Percentiles rank a stretch among this genome's conserved stretches.
Evolutionary conservation across 1,140 invertebrate genomes (phyloP).

Genomic region (Diuraphis noxia): DNA sequence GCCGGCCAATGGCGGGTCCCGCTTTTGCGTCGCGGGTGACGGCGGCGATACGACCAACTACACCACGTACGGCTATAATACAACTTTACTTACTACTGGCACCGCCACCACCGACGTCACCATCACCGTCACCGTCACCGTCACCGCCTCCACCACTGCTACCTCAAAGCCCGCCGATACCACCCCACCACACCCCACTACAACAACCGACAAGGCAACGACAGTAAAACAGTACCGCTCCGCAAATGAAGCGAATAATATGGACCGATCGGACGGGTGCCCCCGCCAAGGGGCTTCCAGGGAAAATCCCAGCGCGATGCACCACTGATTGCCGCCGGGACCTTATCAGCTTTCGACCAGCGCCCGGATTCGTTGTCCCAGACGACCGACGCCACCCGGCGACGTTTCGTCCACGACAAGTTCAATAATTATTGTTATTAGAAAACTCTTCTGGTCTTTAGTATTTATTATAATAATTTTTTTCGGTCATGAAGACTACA

Average conservation of each 20-base stretch:
- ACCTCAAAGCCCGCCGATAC: background rate
- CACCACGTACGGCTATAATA: conserved; percentile 7
- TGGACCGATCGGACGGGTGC: conserved; percentile 17
- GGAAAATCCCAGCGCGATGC: conserved; percentile 38
- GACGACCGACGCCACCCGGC: background rate
- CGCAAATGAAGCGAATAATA: conserved; percentile 34
- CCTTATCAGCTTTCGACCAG: conserved; percentile 20
- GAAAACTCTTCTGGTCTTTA: background rate
- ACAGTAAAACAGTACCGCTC: background rate
- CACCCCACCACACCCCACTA: too few relatives aligned
- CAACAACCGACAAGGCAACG: background rate
- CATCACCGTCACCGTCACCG: background rate
- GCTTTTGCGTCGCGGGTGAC: conserved; percentile 51
- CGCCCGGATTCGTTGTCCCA: background rate
- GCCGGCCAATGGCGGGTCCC: conserved; percentile 32
- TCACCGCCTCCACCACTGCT: background rate
- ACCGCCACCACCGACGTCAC: background rate
- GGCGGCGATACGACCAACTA: conserved; percentile 47
- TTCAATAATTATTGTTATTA: background rate
- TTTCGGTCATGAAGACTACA: too few relatives aligned
- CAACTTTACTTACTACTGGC: background rate
- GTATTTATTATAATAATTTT: too few relatives aligned
- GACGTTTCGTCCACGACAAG: background rate
- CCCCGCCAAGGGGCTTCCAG: background rate
- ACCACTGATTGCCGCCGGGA: conserved; percentile 9